These are phyloP conservation scores for Amblyjoppa fuscipennis DNA, from an alignment of 2,888 invertebrate genomes.

Conservation along the genomic window DNA sequence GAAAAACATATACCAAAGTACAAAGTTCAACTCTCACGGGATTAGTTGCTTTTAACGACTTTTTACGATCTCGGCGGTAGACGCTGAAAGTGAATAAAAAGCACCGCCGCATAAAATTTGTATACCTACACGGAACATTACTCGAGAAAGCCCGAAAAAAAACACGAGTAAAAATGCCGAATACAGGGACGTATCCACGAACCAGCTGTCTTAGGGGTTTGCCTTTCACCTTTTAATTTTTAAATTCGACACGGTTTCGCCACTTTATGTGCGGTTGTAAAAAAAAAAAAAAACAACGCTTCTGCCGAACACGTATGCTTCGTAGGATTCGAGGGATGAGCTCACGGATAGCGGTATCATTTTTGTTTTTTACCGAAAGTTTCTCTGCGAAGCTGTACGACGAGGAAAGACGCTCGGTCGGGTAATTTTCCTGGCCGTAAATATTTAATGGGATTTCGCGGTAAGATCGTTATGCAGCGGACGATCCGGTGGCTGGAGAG, in stretches of 20 bases:
- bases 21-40: too few relatives aligned
- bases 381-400: slow-evolving; percentile 18
- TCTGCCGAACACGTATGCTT: not conserved
- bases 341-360: slow-evolving; percentile 10
- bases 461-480: slow-evolving; percentile 63
- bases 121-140: too few relatives aligned
- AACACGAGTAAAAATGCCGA: too few relatives aligned
- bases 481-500: slow-evolving; percentile 51
- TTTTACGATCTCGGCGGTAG: too few relatives aligned
- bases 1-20: too few relatives aligned
- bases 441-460: slow-evolving; percentile 75
- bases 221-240: not conserved
- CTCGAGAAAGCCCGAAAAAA: too few relatives aligned
- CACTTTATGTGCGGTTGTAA: not conserved
- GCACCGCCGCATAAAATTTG: too few relatives aligned
- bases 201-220: not conserved
- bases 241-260: not conserved
- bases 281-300: not conserved
- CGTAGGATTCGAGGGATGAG: not conserved
- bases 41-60: too few relatives aligned
- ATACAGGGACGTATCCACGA: not conserved
- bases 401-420: slow-evolving; percentile 58
- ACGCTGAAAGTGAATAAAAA: too few relatives aligned
- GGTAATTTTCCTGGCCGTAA: slow-evolving; percentile 72
- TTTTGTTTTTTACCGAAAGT: slow-evolving; percentile 8